A percentile compares a stretch with the other conserved stretches of the same genome.
Evolutionary conservation across 2,888 invertebrate genomes (phyloP).

Genomic region (Melipona beecheii): DNA sequence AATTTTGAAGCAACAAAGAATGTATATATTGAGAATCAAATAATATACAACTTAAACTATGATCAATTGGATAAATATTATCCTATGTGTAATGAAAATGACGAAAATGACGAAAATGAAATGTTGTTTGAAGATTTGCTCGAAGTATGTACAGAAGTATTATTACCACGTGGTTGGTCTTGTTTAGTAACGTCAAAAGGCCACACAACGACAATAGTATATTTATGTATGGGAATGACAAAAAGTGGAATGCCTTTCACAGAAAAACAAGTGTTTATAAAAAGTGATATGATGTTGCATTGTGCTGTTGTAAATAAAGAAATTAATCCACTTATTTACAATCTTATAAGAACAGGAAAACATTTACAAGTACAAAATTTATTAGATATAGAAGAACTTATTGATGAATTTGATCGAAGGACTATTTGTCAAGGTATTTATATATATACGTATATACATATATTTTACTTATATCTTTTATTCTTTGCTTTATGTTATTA

Average conservation of each 20-base stretch:
- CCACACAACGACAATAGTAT: conserved; percentile 77
- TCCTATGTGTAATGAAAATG: conserved; percentile 5
- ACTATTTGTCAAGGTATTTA: conserved; percentile 78
- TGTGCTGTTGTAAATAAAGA: conserved; percentile 76
- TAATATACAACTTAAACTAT: conserved; percentile 29
- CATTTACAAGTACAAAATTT: conserved; percentile 72
- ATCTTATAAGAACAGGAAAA: conserved; percentile 75
- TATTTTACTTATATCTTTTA: neutral
- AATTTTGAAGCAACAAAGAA: conserved; percentile 24
- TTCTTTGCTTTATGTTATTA: neutral
- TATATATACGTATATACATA: conserved; percentile 41
- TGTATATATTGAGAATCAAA: conserved; percentile 30
- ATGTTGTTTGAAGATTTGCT: conserved; percentile 80
- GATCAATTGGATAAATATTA: conserved; percentile 30
- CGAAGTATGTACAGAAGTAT: conserved; percentile 79
- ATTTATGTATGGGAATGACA: conserved; percentile 76
- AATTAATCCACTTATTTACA: conserved; percentile 76
- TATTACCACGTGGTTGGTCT: conserved; percentile 78
- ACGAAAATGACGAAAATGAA: conserved; percentile 36
- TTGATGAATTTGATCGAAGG: conserved; percentile 79
- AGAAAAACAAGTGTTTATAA: conserved; percentile 80
- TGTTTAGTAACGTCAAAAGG: conserved; percentile 79
- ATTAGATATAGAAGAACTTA: conserved; percentile 78
- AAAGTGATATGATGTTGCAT: conserved; percentile 78
- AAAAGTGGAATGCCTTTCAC: conserved; percentile 77